Evolutionary conservation across 2,888 invertebrate genomes (phyloP).

Genomic region (Apamea epomidion): DNA sequence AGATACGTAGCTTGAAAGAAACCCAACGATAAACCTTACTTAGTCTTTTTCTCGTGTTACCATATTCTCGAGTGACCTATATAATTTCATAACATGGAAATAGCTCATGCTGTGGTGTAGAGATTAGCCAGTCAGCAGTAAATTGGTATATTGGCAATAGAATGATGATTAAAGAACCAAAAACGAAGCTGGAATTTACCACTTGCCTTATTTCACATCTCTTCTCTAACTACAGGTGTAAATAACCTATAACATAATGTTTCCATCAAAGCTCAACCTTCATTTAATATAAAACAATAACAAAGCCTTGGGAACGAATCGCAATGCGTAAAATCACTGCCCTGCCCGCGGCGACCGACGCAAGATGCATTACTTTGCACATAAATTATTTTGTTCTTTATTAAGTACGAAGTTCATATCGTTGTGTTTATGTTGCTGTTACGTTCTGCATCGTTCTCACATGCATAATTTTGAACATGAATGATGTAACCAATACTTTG

Average conservation of each 20-base stretch:
- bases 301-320: slow-evolving; percentile 46
- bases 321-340: slow-evolving; percentile 60
- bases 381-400: slow-evolving; percentile 63
- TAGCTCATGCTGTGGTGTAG: too few species aligned
- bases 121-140: too few species aligned
- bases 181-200: not conserved
- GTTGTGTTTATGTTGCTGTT: slow-evolving; percentile 35
- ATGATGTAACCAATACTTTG: too few species aligned
- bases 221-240: not conserved
- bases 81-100: too few species aligned
- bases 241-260: not conserved
- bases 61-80: too few species aligned
- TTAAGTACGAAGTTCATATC: slow-evolving; percentile 41
- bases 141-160: too few species aligned
- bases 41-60: too few species aligned
- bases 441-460: too few species aligned
- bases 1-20: too few species aligned
- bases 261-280: slow-evolving; percentile 10
- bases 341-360: slow-evolving; percentile 58
- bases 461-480: too few species aligned
- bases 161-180: not conserved
- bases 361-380: slow-evolving; percentile 58
- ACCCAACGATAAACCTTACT: too few species aligned
- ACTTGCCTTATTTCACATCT: not conserved
- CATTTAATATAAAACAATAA: slow-evolving; percentile 57